These are phyloP conservation scores for Orthosia incerta DNA, from an alignment of 2,888 invertebrate genomes.

Conservation along the genomic window DNA sequence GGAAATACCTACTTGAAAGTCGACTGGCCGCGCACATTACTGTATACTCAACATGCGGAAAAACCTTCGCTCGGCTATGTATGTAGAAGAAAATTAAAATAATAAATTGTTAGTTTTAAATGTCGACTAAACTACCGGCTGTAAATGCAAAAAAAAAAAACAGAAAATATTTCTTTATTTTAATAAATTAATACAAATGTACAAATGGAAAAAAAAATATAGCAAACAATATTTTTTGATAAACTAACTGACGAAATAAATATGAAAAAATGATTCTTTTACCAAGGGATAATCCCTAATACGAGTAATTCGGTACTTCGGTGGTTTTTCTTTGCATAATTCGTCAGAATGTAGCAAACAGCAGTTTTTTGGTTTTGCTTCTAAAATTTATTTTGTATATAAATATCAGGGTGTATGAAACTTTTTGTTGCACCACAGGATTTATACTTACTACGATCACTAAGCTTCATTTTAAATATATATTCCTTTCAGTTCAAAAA, in stretches of 20 bases:
- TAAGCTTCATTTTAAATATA: not conserved
- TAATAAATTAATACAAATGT: not conserved
- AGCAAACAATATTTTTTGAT: too few relatives aligned
- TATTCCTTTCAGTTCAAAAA: not conserved
- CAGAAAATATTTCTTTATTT: not conserved
- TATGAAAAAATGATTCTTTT: too few relatives aligned
- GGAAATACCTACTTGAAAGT: not conserved
- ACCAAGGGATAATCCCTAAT: too few relatives aligned
- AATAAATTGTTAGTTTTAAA: not conserved
- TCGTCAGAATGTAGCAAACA: too few relatives aligned
- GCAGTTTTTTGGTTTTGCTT: too few relatives aligned
- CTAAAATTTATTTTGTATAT: too few relatives aligned
- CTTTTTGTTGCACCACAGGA: too few relatives aligned
- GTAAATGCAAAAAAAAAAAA: not conserved
- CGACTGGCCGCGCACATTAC: not conserved
- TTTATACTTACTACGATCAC: not conserved
- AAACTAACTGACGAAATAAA: too few relatives aligned
- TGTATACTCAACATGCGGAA: constrained; percentile 15
- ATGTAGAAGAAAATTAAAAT: not conserved
- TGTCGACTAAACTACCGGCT: constrained; percentile 2
- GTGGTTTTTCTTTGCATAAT: too few relatives aligned
- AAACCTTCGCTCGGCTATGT: constrained; percentile 4
- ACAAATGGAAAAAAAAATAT: too few relatives aligned
- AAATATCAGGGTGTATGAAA: too few relatives aligned
- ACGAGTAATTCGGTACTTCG: too few relatives aligned